phyloP scores from a whole-genome alignment of 2,797 vertebrate species.

The Mormyrops boulengeri region DNA sequence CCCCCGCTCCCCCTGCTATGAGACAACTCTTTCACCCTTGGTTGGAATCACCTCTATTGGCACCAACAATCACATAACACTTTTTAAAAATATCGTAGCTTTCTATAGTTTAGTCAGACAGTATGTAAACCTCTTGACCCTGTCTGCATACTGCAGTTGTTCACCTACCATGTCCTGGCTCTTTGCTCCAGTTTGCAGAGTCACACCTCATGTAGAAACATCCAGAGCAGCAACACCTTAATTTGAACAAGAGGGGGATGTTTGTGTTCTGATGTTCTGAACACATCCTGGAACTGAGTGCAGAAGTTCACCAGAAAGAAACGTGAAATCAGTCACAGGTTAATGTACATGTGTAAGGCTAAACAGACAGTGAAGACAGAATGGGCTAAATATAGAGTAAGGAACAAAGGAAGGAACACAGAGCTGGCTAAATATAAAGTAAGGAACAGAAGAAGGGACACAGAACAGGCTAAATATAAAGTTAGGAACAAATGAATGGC shows the following conservation, averaged over 20 bases:
- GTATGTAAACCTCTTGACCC: not conserved
- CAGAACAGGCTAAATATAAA: not conserved
- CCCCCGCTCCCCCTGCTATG: not conserved
- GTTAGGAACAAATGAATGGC: not conserved
- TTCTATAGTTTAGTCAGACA: not conserved
- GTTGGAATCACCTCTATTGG: not conserved
- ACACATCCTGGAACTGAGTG: not conserved
- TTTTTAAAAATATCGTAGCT: not conserved
- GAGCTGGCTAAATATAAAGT: not conserved
- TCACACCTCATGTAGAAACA: not conserved
- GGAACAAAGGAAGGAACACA: not conserved
- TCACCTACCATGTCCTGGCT: not conserved
- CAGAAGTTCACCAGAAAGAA: not conserved
- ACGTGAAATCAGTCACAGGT: not conserved
- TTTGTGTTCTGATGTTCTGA: not conserved
- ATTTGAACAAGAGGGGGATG: not conserved
- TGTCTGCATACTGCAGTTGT: not conserved
- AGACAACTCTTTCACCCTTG: not conserved
- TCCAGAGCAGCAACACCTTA: not conserved
- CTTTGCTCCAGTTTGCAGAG: not conserved
- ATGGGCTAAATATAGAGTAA: not conserved
- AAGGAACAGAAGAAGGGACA: not conserved
- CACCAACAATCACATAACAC: not conserved
- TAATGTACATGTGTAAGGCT: not conserved
- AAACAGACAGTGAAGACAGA: not conserved